Evolutionary conservation across 2,888 invertebrate genomes (phyloP).

Genomic region (Apoda limacodes): DNA sequence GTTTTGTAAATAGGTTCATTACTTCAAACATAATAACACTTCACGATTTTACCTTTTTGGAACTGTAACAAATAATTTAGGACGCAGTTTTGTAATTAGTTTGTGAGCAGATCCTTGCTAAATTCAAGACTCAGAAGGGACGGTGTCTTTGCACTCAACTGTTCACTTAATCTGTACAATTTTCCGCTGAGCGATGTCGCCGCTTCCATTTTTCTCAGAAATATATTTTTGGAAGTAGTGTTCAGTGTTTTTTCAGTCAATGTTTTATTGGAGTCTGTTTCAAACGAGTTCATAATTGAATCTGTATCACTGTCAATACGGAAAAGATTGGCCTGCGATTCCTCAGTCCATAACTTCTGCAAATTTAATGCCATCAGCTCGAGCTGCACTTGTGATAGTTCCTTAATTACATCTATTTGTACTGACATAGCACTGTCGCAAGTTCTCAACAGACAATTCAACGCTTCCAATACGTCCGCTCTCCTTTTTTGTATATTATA

Average conservation of each 20-base stretch:
- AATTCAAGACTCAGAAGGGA: slow-evolving; percentile 43
- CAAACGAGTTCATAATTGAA: slow-evolving; percentile 50
- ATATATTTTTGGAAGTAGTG: slow-evolving; percentile 45
- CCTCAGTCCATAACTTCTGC: slow-evolving; percentile 65
- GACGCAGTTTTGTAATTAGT: too few relatives aligned
- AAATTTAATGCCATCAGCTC: slow-evolving; percentile 73
- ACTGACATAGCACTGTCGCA: slow-evolving; percentile 62
- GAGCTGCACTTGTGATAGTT: slow-evolving; percentile 72
- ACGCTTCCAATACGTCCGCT: slow-evolving; percentile 68
- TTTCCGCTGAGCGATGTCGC: slow-evolving; percentile 51
- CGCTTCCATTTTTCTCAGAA: slow-evolving; percentile 58
- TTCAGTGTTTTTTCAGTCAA: slow-evolving; percentile 50
- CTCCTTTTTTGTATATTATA: slow-evolving; percentile 71
- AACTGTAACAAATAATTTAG: too few relatives aligned
- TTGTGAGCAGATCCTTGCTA: too few relatives aligned
- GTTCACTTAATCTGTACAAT: slow-evolving; percentile 46
- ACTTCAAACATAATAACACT: too few relatives aligned
- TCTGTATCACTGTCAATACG: slow-evolving; percentile 47
- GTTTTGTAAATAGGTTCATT: too few relatives aligned
- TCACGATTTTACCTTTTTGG: too few relatives aligned
- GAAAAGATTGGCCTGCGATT: slow-evolving; percentile 52
- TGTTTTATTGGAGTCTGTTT: slow-evolving; percentile 50
- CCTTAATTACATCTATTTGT: slow-evolving; percentile 67
- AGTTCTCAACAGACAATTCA: slow-evolving; percentile 64
- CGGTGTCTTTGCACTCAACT: slow-evolving; percentile 36